Conservation (phyloP, 1,140 invertebrate species). For the Zelostemma sp. region DNA sequence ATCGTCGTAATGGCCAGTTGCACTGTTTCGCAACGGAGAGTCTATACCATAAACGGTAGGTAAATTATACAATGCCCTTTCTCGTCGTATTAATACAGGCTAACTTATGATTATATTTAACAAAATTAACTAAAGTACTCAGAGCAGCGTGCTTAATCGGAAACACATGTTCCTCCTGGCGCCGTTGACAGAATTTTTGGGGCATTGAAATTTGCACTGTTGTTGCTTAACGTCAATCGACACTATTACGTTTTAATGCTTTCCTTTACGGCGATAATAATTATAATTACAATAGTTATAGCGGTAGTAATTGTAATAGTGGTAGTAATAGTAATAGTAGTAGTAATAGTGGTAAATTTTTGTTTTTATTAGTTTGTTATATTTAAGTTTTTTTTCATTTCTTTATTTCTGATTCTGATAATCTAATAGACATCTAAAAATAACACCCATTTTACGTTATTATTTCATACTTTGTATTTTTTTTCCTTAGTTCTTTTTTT, state of each 20-base stretch:
- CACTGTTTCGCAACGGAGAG: constrained; percentile 18
- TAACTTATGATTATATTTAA: constrained; percentile 15
- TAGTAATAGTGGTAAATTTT: constrained; percentile 35
- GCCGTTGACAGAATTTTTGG: not conserved
- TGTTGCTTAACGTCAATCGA: not conserved
- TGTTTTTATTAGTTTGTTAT: constrained; percentile 56
- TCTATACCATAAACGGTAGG: constrained; percentile 11
- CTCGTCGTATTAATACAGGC: constrained; percentile 7
- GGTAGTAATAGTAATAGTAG: constrained; percentile 24
- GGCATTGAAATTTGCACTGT: constrained; percentile 5
- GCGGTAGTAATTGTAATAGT: constrained; percentile 42
- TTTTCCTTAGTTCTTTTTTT: constrained; percentile 34
- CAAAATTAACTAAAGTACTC: constrained; percentile 16
- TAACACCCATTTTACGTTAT: constrained; percentile 66
- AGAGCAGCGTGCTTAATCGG: constrained; percentile 9
- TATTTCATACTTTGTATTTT: constrained; percentile 61
- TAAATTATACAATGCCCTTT: constrained; percentile 12
- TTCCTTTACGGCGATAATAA: constrained; percentile 1
- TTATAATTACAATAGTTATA: constrained; percentile 42
- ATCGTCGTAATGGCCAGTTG: constrained; percentile 13
- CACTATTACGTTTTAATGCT: not conserved
- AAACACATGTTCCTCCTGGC: not conserved
- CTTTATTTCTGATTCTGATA: constrained; percentile 61
- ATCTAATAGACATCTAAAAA: constrained; percentile 69
- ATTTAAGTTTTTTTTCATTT: constrained; percentile 57